Evolutionary conservation across 2,888 invertebrate genomes (phyloP).

Genomic region (Barypeithes pellucidus): DNA sequence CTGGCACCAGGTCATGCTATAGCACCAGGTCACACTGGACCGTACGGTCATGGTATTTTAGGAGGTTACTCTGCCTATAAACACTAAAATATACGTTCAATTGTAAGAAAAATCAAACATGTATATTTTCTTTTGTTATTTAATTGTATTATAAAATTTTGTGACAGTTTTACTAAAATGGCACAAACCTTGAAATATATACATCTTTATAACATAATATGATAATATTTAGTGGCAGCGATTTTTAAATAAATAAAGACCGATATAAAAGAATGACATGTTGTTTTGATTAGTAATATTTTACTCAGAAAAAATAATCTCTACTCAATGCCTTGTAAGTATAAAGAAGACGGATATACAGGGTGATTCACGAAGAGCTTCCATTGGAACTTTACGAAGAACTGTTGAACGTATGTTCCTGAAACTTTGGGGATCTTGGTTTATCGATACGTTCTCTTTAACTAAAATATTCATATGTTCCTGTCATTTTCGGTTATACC

Average conservation of each 20-base stretch:
- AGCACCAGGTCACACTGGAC: constrained; percentile 26
- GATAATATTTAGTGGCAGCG: neutral
- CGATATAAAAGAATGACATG: neutral
- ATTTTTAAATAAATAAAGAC: neutral
- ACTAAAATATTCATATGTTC: no score
- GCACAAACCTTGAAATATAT: constrained; percentile 15
- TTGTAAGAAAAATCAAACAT: no score
- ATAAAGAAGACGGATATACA: no score
- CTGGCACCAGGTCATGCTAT: constrained; percentile 18
- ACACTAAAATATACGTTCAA: neutral
- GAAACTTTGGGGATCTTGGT: no score
- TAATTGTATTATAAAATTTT: no score
- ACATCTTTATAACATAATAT: neutral
- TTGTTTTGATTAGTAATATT: neutral
- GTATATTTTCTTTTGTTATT: no score
- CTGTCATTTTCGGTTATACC: no score
- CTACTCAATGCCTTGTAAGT: no score
- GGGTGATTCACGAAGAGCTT: no score
- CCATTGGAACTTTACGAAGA: no score
- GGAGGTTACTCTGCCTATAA: constrained; percentile 19
- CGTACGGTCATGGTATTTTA: constrained; percentile 37
- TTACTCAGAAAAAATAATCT: neutral
- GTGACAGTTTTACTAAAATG: neutral
- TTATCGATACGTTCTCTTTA: no score
- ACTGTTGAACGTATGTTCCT: no score